phyloP scores from a whole-genome alignment of 2,888 invertebrate species.

The Tipula vernalis region DNA sequence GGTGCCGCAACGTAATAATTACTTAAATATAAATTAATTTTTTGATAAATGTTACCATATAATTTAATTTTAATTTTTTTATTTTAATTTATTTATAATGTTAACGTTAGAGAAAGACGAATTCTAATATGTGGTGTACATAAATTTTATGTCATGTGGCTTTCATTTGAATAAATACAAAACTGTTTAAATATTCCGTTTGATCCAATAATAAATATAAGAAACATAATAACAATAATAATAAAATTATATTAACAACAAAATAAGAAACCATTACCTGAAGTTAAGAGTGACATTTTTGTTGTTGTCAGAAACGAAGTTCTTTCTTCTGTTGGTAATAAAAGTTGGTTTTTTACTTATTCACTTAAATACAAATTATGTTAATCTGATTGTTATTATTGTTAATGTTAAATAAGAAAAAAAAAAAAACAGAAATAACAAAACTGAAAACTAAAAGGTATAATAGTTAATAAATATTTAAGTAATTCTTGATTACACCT shows the following conservation, averaged over 20 bases:
- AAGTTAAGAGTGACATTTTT: neutral
- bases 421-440: neutral
- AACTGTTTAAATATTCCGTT: neutral
- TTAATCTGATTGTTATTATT: constrained; percentile 4
- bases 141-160: neutral
- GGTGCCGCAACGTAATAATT: neutral
- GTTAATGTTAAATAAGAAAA: neutral
- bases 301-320: neutral
- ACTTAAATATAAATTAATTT: neutral
- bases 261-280: neutral
- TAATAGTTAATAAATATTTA: neutral
- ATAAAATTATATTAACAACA: neutral
- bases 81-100: neutral
- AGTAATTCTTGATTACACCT: neutral
- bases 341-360: neutral
- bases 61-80: neutral
- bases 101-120: neutral
- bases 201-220: neutral
- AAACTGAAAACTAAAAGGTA: neutral
- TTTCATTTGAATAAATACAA: neutral
- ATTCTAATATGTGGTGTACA: neutral
- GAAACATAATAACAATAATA: neutral
- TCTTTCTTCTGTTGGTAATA: neutral
- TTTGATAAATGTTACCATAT: neutral
- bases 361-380: neutral